Base-by-base conservation (phyloP, 2,888 invertebrate genomes). In the Pandemis heparana region DNA sequence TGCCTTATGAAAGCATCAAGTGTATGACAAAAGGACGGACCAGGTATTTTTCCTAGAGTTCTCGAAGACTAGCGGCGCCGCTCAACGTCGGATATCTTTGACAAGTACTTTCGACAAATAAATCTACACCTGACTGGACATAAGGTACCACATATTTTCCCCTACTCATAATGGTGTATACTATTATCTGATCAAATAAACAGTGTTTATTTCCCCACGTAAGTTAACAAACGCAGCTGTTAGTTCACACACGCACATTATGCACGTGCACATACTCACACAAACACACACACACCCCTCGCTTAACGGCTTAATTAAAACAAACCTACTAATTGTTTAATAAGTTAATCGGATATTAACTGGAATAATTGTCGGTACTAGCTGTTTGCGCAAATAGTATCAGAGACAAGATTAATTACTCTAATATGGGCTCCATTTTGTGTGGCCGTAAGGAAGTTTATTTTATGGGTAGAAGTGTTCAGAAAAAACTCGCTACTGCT, bases 261-360 rank as follows among this genome's bases (percentile, higher is more conserved):
- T 56, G 56, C 23, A 23, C 23, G 56, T 56, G 56, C 56, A 56
- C n/a, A 18, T 18, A 8, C n/a, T 18, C 16, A 18, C 18, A 18
- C 53, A n/a, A 4, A 48, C 8, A 8, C 6, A n/a, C 53, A 12
- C 8, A 18, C 18, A 18, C 53, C 53, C 53, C 53, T 9, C 53
- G 53, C 18, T 9, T 7, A n/a, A 51, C 78, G 78, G 80, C 78
- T 80, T 85, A 86, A 85, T 87, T 86, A 83, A 85, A 85, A 86
- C 86, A 86, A 85, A 83, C 80, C 79, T 80, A 84, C 83, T 87
- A 88, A 87, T 87, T 86, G 86, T 85, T 80, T 85, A 85, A 86
- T 86, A 85, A 83, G 86, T 86, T 87, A 87, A 87, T 87, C 85
- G 84, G 82, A 83, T 87, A 84, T 85, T 84, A 81, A 80, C 68